Base-by-base conservation (phyloP, 92 coral and sea anemone species). In the Galaxea fascicularis region DNA sequence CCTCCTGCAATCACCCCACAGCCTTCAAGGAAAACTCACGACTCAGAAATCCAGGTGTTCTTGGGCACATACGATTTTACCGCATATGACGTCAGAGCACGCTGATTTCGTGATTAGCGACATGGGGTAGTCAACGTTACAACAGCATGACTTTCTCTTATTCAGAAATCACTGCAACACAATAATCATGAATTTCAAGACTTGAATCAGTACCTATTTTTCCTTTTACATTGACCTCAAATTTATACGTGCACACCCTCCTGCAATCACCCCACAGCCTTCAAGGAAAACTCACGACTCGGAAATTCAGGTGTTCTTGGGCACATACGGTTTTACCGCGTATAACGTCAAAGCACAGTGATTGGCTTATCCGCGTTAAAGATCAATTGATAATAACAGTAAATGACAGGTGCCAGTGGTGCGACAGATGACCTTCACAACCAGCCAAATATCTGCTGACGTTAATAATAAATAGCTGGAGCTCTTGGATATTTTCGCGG, bases 401-500 rank as follows among this genome's bases (percentile, higher is more conserved):
- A 56, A 78, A 22, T 78, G 90, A 90, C 98, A 82, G 98, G 98
- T 94, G 95, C 95, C 90, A 58, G 78, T 73, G 73, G 80, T 67
- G 78, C 80, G 94, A 86, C 92, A 86, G 91, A 84, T 90, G 95
- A 90, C 91, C 89, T 87, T 86, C 85, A 86, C 69, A 82, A 78
- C 91, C 84, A 83, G 71, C 87, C 79, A 91, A 91, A 91, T 90
- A 88, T 88, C 92, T 92, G 87, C 71, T 85, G 78, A 65, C 81
- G 91, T 91, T 91, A 91, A 91, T 91, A 88, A 91, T 91, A 91
- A 76, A 91, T 91, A 86, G 91, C 49, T 78, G 21, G 88, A 88
- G 87, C 85, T 84, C 78, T 90, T 56, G 79, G 96, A 83, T 80
- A 92, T 92, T 92, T 85, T 74, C 83, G 83, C 57, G 71, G 72